A percentile compares a stretch with the other conserved stretches of the same genome.
Evolutionary conservation across 2,888 invertebrate species (phyloP).

Genomic region (Dilophus febrilis): DNA sequence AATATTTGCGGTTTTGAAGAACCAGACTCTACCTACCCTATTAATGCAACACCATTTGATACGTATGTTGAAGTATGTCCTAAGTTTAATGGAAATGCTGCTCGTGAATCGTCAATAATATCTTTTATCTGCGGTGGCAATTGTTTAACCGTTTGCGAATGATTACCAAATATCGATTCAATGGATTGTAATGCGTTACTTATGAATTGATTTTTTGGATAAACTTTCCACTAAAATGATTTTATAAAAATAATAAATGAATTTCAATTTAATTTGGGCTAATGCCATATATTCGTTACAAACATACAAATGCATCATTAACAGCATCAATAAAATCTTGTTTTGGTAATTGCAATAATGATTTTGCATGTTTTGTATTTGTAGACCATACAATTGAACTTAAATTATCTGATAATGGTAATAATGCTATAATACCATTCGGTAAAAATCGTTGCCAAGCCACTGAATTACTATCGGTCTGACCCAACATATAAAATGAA

Average conservation of each 20-base stretch:
- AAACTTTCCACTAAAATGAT: conserved; percentile 18
- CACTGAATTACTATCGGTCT: conserved; percentile 49
- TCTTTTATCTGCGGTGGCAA: conserved; percentile 23
- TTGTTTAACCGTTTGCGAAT: conserved; percentile 24
- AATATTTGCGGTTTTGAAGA: background rate
- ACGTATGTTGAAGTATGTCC: conserved; percentile 80
- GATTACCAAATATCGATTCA: conserved; percentile 29
- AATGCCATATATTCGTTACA: too few species aligned
- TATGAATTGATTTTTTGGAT: conserved; percentile 20
- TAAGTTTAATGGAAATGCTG: conserved; percentile 82
- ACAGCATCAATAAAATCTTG: conserved; percentile 75
- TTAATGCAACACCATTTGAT: conserved; percentile 58
- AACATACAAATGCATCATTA: conserved; percentile 65
- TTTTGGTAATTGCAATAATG: conserved; percentile 47
- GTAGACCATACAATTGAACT: conserved; percentile 95
- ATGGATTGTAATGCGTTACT: conserved; percentile 31
- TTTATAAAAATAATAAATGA: background rate
- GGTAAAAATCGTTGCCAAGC: conserved; percentile 96
- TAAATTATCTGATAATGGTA: conserved; percentile 60
- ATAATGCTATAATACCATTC: conserved; percentile 77
- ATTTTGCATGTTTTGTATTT: conserved; percentile 52
- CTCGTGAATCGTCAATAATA: conserved; percentile 36
- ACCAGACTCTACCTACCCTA: conserved; percentile 47
- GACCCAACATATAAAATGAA: conserved; percentile 4
- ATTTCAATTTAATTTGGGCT: background rate